Base-by-base conservation (phyloP, 2,888 invertebrate genomes). In the Hoplodrina ambigua region DNA sequence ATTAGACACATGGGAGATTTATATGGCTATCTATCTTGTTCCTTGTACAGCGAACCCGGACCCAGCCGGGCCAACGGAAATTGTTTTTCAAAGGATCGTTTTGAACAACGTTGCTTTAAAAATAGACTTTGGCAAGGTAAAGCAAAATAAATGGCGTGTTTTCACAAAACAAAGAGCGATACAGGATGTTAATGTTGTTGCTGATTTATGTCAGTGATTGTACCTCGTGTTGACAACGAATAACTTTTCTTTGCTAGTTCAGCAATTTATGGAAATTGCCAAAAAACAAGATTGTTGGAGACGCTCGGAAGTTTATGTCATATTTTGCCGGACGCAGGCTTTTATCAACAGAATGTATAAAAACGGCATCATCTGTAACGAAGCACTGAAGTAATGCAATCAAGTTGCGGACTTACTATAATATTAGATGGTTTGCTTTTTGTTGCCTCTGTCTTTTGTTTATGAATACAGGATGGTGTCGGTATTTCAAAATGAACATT, bases 1-100 rank as follows among this genome's bases (percentile, higher is more conserved):
- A 94, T 94, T 94, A 94, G 94, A 94, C 94, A 92, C 90, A 88
- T 88, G 87, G 89, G 88, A 93, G 94, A 94, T 95, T 94, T 95
- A 94, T 94, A 91, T 84, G 89, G 89, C 93, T 89, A 94, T 95
- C 91, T 90, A 91, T 95, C 94, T 94, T 93, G 89, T 89, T 86
- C 84, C 90, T 87, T 87, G 88, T 87, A 87, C 85, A 84, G 72
- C 83, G 83, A 75, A 82, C 85, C 82, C 86, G 82, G 85, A 78
- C 81, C 80, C 85, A 84, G 81, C 82, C 84, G 81, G 84, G 81
- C 85, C 81, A 86, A 82, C 85, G 90, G 91, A 92, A 92, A 94
- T 92, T 92, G 93, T 92, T 93, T 93, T 92, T 86, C 90, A 88
- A 91, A 90, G 89, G 87, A 88, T 85, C 88, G 85, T 80, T 84